Evolutionary conservation across 2,797 vertebrate species (phyloP).

Genomic region (Eulemur rubriventer): DNA sequence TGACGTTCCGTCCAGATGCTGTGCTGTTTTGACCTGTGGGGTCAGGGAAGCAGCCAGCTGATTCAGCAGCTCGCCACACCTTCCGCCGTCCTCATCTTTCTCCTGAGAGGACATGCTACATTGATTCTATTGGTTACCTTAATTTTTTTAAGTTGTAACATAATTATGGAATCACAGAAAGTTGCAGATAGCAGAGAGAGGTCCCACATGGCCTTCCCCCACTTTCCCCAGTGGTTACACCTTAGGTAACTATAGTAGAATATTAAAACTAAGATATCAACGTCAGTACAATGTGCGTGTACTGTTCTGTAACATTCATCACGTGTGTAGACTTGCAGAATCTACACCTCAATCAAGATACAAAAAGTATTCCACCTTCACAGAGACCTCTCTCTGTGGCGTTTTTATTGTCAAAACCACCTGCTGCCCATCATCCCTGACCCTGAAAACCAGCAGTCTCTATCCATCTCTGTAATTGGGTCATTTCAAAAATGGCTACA

Average conservation of each 20-base stretch:
- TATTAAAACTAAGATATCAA: background rate
- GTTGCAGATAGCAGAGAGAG: too few relatives aligned
- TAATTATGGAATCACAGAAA: background rate
- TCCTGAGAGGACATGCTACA: background rate
- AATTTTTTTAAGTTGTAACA: background rate
- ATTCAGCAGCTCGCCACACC: fast-evolving
- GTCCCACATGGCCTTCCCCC: fast-evolving
- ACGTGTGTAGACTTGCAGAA: background rate
- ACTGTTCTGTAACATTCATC: too few relatives aligned
- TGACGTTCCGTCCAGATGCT: background rate
- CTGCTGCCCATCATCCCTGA: too few relatives aligned
- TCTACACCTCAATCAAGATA: background rate
- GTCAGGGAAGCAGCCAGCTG: too few relatives aligned
- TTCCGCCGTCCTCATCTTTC: background rate
- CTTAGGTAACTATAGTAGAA: background rate
- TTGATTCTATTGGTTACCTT: background rate
- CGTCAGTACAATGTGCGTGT: background rate
- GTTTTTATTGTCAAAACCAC: background rate
- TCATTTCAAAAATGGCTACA: background rate
- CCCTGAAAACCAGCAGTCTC: background rate
- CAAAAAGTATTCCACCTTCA: background rate
- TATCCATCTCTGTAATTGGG: background rate
- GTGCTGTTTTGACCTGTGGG: background rate
- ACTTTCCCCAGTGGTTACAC: background rate
- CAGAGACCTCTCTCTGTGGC: background rate